phyloP scores from a whole-genome alignment of 2,888 invertebrate species.

The Pantelozetes paolii region DNA sequence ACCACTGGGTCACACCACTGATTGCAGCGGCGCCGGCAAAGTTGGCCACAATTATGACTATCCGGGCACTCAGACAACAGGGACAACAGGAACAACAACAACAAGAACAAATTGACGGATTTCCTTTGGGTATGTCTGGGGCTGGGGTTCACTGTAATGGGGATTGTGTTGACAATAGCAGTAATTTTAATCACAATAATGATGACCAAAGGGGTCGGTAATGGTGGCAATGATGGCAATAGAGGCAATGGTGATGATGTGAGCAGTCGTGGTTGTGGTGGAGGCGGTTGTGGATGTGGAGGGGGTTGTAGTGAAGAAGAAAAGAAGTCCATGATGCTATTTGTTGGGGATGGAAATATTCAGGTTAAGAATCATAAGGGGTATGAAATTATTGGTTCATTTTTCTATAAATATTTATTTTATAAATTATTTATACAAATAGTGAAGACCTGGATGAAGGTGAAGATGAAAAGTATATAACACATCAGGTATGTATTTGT shows the following conservation, averaged over 20 bases:
- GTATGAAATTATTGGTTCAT: background rate
- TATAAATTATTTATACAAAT: background rate
- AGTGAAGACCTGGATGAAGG: background rate
- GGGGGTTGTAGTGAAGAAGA: background rate
- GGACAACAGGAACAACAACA: background rate
- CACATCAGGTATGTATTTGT: background rate
- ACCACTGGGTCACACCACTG: background rate
- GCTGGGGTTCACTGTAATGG: background rate
- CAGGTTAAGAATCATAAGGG: background rate
- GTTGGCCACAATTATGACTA: conserved; percentile 1
- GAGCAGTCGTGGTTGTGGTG: background rate
- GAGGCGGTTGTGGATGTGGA: background rate
- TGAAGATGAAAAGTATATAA: background rate
- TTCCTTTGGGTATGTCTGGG: background rate
- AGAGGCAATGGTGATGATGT: background rate
- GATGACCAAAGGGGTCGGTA: too few species aligned
- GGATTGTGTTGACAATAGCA: background rate
- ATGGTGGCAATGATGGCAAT: too few species aligned
- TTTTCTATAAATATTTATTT: background rate
- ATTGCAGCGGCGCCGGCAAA: background rate
- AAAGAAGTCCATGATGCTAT: background rate
- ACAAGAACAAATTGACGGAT: background rate
- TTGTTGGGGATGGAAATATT: background rate
- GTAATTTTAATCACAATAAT: too few species aligned
- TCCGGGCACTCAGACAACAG: background rate